A percentile compares a stretch with the other conserved stretches of the same genome.
Evolutionary conservation across 2,888 invertebrate genomes (phyloP).

Genomic region (Drosophila paranaensis): DNA sequence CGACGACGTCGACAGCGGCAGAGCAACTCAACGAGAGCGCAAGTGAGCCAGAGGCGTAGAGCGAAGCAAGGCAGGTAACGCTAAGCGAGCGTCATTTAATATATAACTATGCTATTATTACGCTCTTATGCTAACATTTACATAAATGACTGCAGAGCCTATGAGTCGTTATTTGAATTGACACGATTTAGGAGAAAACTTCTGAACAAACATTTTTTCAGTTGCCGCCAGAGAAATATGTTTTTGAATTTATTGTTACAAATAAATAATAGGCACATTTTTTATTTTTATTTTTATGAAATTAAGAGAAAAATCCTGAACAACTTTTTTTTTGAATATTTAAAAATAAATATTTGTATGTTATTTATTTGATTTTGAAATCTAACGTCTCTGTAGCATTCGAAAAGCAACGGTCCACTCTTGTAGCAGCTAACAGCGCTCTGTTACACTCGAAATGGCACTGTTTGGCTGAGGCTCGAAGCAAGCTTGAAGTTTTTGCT

Average conservation of each 20-base stretch:
- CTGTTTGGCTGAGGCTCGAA: not conserved
- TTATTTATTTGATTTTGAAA: not conserved
- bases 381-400: not conserved
- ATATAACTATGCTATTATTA: constrained; percentile 2
- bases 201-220: not conserved
- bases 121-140: not conserved
- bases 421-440: not conserved
- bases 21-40: constrained; percentile 2
- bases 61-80: not conserved
- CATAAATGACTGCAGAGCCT: not conserved
- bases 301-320: too few species aligned
- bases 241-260: not conserved
- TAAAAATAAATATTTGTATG: not conserved
- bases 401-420: not conserved
- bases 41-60: constrained; percentile 36
- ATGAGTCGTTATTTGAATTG: not conserved
- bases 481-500: not conserved
- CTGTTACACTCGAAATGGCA: constrained; percentile 42
- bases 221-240: not conserved
- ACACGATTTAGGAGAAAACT: not conserved
- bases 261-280: not conserved
- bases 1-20: constrained; percentile 13
- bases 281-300: too few species aligned
- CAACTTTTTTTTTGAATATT: too few species aligned
- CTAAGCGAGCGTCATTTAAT: constrained; percentile 9